Evolutionary conservation across 2,888 invertebrate genomes (phyloP), one percentile per base, ranked within the genome.

Genomic region (Onthophagus sagittarius): DNA sequence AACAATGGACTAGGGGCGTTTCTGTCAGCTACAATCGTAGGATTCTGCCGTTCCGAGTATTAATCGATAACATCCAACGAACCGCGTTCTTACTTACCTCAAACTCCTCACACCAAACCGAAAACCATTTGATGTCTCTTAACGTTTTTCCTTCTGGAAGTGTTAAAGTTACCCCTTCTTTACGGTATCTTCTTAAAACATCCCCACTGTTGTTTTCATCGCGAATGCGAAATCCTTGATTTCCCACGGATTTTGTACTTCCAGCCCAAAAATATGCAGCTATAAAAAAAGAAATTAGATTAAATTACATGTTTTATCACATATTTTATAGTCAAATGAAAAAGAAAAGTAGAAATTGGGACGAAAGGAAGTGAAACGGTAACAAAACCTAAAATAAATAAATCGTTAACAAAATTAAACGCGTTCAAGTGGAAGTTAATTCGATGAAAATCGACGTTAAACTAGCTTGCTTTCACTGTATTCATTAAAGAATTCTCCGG

Each of bases 211-310:
- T 95, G 77, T 91, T 91, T 86, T 96, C 96, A 85, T 96, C 95
- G 9, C 94, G 90, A 75, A 97, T 87, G 67, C 94, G 90, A 80
- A 90, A 87, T 23, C 94, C 94, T 77, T 88, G 88, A 73, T 88
- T 89, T 78, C 90, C 89, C 0, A 94, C 92, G 1, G 88, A 84
- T 78, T 90, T 90, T 4, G 91, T 88, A 72, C 88, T 90, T 74
- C 96, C 96, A 82, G 93, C 95, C 88, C 95, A 96, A 87, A 97
- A 97, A 84, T 92, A 96, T 13, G 96, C 96, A 80, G 95, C 96
- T 96, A 88, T 5, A 86, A 86, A 76, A 78, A 76, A 69, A 3
- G 23, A 23, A n/a, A n/a, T n/a, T n/a, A n/a, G n/a, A n/a, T n/a
- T n/a, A n/a, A n/a, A n/a, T n/a, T n/a, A n/a, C n/a, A n/a, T n/a